These are phyloP conservation scores for Noctuana brunneofusca DNA, from an alignment of 2,888 invertebrate species.

Conservation along the genomic window DNA sequence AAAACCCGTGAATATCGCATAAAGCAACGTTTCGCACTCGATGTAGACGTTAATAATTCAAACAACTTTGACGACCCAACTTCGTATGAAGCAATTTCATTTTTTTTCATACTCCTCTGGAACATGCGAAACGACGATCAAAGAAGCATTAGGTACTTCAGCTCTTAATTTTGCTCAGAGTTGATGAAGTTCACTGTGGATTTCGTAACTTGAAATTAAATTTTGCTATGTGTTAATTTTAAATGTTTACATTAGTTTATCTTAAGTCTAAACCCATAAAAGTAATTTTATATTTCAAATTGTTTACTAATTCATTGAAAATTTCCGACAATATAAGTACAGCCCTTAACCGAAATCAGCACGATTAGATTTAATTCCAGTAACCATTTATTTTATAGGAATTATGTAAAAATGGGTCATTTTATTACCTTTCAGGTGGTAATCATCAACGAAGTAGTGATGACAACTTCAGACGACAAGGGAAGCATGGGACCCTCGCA, in stretches of 20 bases:
- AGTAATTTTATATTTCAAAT: no score
- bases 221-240: background rate
- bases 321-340: no score
- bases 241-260: background rate
- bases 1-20: conserved; percentile 21
- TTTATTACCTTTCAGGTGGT: conserved; percentile 86
- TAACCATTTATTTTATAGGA: no score
- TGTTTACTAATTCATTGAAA: no score
- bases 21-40: conserved; percentile 25
- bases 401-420: background rate
- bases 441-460: conserved; percentile 93
- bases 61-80: conserved; percentile 51
- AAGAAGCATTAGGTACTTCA: conserved; percentile 64
- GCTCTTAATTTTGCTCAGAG: conserved; percentile 51
- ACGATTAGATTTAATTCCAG: no score
- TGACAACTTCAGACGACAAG: conserved; percentile 92
- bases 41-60: conserved; percentile 58
- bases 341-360: no score
- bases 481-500: conserved; percentile 82
- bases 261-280: no score
- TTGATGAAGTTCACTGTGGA: conserved; percentile 34
- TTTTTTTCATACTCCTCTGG: conserved; percentile 51
- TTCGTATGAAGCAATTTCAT: conserved; percentile 58
- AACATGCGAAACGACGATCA: conserved; percentile 71
- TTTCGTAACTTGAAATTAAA: background rate